These are phyloP conservation scores for Tyto alba DNA, from an alignment of 2,113 vertebrate species.

Conservation along the genomic window DNA sequence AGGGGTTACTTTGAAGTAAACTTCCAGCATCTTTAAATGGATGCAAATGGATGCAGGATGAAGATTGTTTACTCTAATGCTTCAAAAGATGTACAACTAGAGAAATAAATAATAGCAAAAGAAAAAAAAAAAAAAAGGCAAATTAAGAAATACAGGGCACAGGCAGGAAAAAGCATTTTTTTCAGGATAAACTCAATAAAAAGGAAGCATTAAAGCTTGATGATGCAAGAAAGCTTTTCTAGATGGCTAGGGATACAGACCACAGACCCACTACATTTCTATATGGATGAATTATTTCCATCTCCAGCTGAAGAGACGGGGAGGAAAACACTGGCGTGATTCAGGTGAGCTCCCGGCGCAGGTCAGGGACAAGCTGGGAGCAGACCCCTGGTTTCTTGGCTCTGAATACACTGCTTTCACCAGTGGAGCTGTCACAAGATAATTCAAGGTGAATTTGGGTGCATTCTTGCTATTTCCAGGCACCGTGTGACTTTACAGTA, in stretches of 20 bases:
- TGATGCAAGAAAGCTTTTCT: neutral
- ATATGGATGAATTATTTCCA: neutral
- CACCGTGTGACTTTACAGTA: neutral
- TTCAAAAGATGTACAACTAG: neutral
- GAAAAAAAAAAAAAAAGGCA: neutral
- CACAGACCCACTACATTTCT: neutral
- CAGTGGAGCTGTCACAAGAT: neutral
- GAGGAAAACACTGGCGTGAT: neutral
- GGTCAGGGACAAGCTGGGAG: neutral
- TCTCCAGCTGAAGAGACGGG: neutral
- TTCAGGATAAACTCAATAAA: neutral
- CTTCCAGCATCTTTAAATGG: neutral
- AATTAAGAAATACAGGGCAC: neutral
- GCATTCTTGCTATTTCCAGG: conserved; percentile 13
- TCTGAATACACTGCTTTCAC: neutral
- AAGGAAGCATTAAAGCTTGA: neutral
- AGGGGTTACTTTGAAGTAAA: neutral
- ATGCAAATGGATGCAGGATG: neutral
- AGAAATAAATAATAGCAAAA: neutral
- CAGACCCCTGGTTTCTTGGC: neutral
- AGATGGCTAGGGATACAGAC: neutral
- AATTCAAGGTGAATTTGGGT: neutral
- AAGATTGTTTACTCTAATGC: neutral
- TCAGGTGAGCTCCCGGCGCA: neutral
- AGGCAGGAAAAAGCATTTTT: neutral